These are phyloP conservation scores for Odontamblyopus rebecca DNA, from an alignment of 2,797 vertebrate genomes.

Conservation along the genomic window DNA sequence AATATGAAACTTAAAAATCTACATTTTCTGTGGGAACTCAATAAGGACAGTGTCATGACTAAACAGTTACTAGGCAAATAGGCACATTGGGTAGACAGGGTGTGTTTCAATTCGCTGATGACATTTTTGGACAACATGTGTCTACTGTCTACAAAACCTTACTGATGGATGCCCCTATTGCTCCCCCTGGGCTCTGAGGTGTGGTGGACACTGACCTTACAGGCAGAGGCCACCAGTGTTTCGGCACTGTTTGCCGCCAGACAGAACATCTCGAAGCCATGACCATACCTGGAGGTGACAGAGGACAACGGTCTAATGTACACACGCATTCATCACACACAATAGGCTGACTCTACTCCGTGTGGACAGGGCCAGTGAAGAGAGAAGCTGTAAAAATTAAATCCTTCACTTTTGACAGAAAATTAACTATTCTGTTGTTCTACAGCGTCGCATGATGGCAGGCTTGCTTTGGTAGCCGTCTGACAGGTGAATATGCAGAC, in stretches of 20 bases:
- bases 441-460: constrained; percentile 18
- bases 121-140: background rate
- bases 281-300: constrained; percentile 86
- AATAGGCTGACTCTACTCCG: background rate
- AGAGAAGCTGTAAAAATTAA: constrained; percentile 1
- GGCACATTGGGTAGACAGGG: background rate
- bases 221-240: constrained; percentile 90
- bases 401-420: constrained; percentile 23
- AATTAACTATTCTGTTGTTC: constrained; percentile 40
- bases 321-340: constrained; percentile 21
- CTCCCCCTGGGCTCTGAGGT: background rate
- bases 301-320: constrained; percentile 10
- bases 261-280: constrained; percentile 97
- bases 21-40: background rate
- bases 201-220: constrained; percentile 84
- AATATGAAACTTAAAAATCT: background rate
- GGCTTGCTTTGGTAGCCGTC: constrained; percentile 9
- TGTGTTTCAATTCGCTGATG: background rate
- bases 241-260: constrained; percentile 85
- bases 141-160: background rate
- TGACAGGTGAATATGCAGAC: constrained; percentile 56
- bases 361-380: constrained; percentile 20
- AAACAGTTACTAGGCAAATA: background rate
- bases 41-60: background rate
- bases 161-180: constrained; percentile 8